Percentiles rank a stretch among this genome's conserved stretches.
These are phyloP conservation scores for Arizona elegans DNA, from an alignment of 2,113 vertebrate species.

Conservation along the genomic window DNA sequence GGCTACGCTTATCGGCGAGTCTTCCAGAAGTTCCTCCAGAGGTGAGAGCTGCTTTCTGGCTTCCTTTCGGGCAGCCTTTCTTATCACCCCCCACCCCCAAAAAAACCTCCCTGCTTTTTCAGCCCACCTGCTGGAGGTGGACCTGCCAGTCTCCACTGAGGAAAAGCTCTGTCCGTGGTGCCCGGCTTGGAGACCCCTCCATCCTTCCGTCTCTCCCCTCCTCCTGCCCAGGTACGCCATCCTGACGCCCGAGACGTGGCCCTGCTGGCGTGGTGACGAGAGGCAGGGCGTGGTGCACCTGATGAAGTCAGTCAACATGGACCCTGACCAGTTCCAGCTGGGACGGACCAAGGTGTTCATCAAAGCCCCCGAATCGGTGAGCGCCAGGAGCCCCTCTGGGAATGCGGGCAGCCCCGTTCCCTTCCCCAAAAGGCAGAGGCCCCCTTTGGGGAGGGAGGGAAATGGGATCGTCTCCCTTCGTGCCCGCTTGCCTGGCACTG, in stretches of 20 bases:
- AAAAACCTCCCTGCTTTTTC: rapidly evolving
- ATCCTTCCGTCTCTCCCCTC: not conserved
- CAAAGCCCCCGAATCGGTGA: conserved; percentile 82
- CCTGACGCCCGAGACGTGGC: conserved; percentile 78
- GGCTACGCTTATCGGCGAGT: conserved; percentile 90
- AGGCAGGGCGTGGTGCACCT: conserved; percentile 77
- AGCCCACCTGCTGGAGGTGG: not conserved
- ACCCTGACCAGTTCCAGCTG: conserved; percentile 81
- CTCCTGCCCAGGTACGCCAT: conserved; percentile 74
- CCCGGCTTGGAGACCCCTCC: too few species aligned
- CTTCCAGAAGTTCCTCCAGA: conserved; percentile 90
- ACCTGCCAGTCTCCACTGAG: not conserved
- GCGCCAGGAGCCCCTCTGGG: not conserved
- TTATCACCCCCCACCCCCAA: not conserved
- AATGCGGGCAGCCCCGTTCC: not conserved
- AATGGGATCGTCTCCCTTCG: not conserved
- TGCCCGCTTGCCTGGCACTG: not conserved
- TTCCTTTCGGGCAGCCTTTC: too few species aligned
- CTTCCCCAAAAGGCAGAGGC: not conserved
- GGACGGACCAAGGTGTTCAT: conserved; percentile 80
- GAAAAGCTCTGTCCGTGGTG: not conserved
- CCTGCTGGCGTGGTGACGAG: conserved; percentile 74
- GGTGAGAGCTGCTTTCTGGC: conserved; percentile 59
- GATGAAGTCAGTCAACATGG: conserved; percentile 80
- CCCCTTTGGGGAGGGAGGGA: not conserved